phyloP scores from a whole-genome alignment of 2,888 invertebrate genomes.

The Lithophane socia region DNA sequence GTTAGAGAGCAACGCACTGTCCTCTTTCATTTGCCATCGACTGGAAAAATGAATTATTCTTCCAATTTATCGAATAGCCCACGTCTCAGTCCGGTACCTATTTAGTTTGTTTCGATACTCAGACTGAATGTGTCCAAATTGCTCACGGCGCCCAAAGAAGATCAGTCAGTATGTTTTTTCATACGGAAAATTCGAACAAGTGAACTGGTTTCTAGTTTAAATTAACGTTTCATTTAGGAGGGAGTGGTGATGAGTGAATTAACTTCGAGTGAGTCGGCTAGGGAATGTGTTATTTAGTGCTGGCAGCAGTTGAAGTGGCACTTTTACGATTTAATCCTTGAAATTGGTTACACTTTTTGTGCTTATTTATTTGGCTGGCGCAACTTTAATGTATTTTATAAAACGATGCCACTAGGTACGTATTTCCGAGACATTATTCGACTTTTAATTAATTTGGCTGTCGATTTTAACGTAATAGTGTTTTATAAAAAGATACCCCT shows the following conservation, averaged over 20 bases:
- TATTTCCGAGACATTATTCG: neutral
- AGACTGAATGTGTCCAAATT: conserved; percentile 61
- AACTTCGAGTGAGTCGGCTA: conserved; percentile 15
- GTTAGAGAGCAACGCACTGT: conserved; percentile 69
- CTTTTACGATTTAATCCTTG: conserved; percentile 10
- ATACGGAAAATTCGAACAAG: conserved; percentile 56
- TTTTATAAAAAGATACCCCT: neutral
- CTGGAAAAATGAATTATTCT: conserved; percentile 87
- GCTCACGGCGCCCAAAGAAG: conserved; percentile 56
- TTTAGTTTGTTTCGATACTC: conserved; percentile 76
- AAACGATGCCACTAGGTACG: neutral
- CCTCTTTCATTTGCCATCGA: conserved; percentile 81
- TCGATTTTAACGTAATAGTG: neutral
- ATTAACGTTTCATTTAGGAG: conserved; percentile 51
- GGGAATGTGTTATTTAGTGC: conserved; percentile 43
- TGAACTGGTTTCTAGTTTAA: conserved; percentile 54
- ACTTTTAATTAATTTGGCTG: neutral
- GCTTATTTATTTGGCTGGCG: neutral
- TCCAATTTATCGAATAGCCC: conserved; percentile 82
- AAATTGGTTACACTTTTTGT: conserved; percentile 19
- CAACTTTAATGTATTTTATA: neutral
- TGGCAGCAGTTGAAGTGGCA: conserved; percentile 11
- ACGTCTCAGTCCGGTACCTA: conserved; percentile 67
- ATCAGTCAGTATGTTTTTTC: conserved; percentile 55
- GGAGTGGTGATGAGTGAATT: conserved; percentile 35